A percentile compares a stretch with the other conserved stretches of the same genome.
phyloP scores from a whole-genome alignment of 37 sponge, comb jelly and placozoan genomes.

The Bolinopsis microptera region DNA sequence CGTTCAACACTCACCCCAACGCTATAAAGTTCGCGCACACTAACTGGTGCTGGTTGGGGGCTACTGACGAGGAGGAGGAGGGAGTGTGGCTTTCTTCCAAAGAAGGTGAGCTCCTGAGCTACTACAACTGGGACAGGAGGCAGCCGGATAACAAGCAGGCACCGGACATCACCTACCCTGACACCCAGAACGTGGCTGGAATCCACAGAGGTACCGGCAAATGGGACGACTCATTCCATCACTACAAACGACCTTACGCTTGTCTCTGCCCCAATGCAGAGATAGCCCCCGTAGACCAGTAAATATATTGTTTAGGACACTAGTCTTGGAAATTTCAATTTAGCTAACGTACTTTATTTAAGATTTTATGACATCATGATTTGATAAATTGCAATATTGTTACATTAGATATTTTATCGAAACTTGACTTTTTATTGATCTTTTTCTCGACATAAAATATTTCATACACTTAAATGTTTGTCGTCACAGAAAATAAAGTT shows the following conservation, averaged over 20 bases:
- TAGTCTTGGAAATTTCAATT: no score
- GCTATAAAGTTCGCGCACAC: not conserved
- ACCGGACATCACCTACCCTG: not conserved
- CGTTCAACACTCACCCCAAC: not conserved
- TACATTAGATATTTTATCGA: no score
- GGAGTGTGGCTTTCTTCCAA: not conserved
- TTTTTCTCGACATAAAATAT: no score
- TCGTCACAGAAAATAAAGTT: no score
- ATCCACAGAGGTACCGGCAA: not conserved
- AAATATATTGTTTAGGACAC: not conserved
- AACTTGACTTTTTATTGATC: no score
- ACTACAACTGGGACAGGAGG: not conserved
- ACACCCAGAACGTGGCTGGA: not conserved
- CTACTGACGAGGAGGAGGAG: not conserved
- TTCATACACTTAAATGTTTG: no score
- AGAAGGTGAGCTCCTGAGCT: not conserved
- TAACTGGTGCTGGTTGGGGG: not conserved
- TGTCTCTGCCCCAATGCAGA: not conserved
- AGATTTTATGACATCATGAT: no score
- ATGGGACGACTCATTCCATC: not conserved
- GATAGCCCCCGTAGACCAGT: not conserved
- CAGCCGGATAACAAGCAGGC: not conserved
- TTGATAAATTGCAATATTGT: no score
- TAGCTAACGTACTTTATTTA: no score
- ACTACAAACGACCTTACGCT: slow-evolving; percentile 1